Evolutionary conservation across 2,113 vertebrate species (phyloP).

Genomic region (Cololabis saira): DNA sequence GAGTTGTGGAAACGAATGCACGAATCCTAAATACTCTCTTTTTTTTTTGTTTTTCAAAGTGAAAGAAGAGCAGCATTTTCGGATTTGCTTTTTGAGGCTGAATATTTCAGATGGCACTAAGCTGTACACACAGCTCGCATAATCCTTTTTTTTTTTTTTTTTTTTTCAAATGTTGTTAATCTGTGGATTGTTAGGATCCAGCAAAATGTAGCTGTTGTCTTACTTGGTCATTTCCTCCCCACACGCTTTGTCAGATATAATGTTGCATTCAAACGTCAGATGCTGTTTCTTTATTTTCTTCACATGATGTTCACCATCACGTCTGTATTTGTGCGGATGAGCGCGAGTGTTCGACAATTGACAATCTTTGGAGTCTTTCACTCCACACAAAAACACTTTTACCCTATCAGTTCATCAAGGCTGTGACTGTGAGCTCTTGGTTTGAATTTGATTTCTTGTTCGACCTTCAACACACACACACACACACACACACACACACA

Average conservation of each 20-base stretch:
- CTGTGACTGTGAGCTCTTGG: conserved; percentile 17
- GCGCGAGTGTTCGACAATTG: too few relatives aligned
- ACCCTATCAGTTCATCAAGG: conserved; percentile 45
- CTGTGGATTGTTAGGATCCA: neutral
- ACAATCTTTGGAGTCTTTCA: conserved; percentile 24
- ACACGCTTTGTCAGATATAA: neutral
- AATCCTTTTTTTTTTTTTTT: conserved; percentile 28
- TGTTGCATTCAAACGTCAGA: too few relatives aligned
- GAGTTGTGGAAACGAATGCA: conserved; percentile 15
- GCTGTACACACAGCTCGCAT: conserved; percentile 41
- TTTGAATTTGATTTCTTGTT: conserved; percentile 11
- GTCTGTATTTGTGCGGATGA: too few relatives aligned
- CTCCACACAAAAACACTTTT: conserved; percentile 36
- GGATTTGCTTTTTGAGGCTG: conserved; percentile 42
- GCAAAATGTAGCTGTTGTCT: neutral
- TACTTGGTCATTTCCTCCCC: conserved; percentile 12
- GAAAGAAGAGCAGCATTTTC: conserved; percentile 32
- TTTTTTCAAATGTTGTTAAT: conserved; percentile 23
- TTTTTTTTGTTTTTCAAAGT: neutral
- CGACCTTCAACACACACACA: neutral
- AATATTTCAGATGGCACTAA: conserved; percentile 42
- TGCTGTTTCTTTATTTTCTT: too few relatives aligned
- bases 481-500: neutral
- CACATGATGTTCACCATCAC: too few relatives aligned
- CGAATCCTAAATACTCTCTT: conserved; percentile 1